These are phyloP conservation scores for Hyperoodon ampullatus DNA, from an alignment of 2,113 vertebrate species.

Conservation along the genomic window DNA sequence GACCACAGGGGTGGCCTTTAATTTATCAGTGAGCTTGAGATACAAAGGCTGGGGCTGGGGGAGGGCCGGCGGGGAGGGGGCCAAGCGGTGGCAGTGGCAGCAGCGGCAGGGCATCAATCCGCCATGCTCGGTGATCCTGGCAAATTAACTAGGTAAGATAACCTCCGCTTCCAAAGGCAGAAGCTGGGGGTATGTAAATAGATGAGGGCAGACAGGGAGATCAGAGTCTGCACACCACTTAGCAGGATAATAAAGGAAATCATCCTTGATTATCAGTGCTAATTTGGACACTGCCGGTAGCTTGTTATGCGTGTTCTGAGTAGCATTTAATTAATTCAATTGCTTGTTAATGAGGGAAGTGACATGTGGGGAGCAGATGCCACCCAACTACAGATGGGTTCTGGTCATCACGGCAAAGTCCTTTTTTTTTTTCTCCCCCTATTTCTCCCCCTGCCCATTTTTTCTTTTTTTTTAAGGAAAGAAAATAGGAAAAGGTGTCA, in stretches of 20 bases:
- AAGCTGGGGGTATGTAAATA: conserved; percentile 91
- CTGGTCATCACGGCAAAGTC: conserved; percentile 87
- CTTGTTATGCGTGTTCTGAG: conserved; percentile 94
- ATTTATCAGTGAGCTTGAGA: conserved; percentile 95
- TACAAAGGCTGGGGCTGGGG: conserved; percentile 88
- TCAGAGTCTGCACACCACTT: conserved; percentile 90
- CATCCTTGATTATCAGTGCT: conserved; percentile 94
- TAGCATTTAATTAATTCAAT: conserved; percentile 96
- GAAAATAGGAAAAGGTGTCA: conserved; percentile 80
- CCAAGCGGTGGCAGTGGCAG: conserved; percentile 69
- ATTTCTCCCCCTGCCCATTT: background rate
- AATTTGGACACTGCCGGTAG: conserved; percentile 94
- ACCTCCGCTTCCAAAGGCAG: conserved; percentile 90
- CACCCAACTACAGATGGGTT: conserved; percentile 90
- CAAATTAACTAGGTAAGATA: conserved; percentile 93
- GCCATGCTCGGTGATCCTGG: conserved; percentile 89
- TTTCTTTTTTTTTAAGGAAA: conserved; percentile 51
- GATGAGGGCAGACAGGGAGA: conserved; percentile 89
- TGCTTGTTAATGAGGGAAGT: conserved; percentile 95
- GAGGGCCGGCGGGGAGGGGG: conserved; percentile 84
- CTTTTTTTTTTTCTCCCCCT: conserved; percentile 44
- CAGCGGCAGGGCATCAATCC: conserved; percentile 86
- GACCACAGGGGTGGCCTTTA: conserved; percentile 97
- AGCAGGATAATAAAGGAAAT: conserved; percentile 94
- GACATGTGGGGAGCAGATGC: conserved; percentile 94